phyloP scores from a whole-genome alignment of 2,888 invertebrate species.

The Dasysyrphus albostriatus region DNA sequence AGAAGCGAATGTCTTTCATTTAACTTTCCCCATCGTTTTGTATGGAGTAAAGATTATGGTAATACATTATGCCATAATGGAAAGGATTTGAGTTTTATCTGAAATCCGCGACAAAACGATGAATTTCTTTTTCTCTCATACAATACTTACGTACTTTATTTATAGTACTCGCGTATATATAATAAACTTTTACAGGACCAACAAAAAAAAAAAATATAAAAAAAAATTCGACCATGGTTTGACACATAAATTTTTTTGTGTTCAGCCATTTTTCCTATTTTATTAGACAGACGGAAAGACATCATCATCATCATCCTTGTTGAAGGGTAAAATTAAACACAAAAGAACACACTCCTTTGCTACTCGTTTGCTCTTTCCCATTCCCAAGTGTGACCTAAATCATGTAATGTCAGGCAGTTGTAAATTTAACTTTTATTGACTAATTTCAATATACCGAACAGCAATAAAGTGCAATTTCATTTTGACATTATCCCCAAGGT shows the following conservation, averaged over 20 bases:
- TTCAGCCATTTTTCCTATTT: conserved; percentile 69
- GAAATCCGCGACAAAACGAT: conserved; percentile 68
- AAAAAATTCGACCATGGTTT: conserved; percentile 46
- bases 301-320: conserved; percentile 53
- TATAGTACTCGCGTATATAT: neutral
- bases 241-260: conserved; percentile 63
- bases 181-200: conserved; percentile 12
- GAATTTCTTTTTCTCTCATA: conserved; percentile 41
- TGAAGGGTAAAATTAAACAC: conserved; percentile 59
- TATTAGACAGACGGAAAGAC: conserved; percentile 68
- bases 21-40: conserved; percentile 15
- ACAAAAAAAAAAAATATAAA: conserved; percentile 13
- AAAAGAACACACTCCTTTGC: neutral
- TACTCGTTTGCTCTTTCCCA: neutral
- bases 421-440: conserved; percentile 76
- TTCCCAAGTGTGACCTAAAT: conserved; percentile 61
- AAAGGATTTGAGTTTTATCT: conserved; percentile 67
- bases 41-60: conserved; percentile 50
- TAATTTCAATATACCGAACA: conserved; percentile 75
- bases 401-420: conserved; percentile 71
- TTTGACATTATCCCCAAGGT: conserved; percentile 61
- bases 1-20: neutral
- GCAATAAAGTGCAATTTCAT: conserved; percentile 74
- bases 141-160: neutral
- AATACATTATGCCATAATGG: conserved; percentile 63